Evolutionary conservation across 2,797 vertebrate species (phyloP).

Genomic region (Myotis findleyi): DNA sequence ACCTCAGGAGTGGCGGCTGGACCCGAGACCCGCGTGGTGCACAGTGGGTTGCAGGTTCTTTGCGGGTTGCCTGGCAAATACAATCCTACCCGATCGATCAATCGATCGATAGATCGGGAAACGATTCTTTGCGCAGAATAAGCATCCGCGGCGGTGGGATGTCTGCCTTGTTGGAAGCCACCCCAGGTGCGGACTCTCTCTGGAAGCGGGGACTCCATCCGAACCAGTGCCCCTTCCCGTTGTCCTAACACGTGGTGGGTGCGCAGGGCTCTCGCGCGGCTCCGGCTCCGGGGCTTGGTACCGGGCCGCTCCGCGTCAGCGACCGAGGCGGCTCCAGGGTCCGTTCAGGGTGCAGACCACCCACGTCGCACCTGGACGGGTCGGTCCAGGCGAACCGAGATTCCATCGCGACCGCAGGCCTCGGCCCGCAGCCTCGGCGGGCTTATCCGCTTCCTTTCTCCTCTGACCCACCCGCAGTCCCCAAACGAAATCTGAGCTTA

Average conservation of each 20-base stretch:
- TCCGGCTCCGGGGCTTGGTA: fast-evolving
- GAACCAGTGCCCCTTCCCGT: neutral
- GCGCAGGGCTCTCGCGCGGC: fast-evolving
- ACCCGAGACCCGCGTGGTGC: fast-evolving
- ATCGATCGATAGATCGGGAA: no score
- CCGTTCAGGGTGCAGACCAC: neutral
- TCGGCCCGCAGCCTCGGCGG: fast-evolving
- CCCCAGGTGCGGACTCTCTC: neutral
- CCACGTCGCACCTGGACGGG: neutral
- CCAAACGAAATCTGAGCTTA: slow-evolving; percentile 30
- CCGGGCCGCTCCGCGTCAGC: fast-evolving
- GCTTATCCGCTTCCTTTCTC: neutral
- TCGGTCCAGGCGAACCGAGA: neutral
- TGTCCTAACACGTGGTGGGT: neutral
- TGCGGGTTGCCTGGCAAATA: fast-evolving
- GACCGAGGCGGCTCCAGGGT: neutral
- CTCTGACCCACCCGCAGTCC: neutral
- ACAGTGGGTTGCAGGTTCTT: neutral
- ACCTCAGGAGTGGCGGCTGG: neutral
- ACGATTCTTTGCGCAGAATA: neutral
- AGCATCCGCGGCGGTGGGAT: neutral
- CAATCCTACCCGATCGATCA: fast-evolving
- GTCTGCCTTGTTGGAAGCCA: neutral
- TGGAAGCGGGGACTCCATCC: neutral
- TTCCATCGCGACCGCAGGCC: neutral